Percentiles rank a stretch among this genome's conserved stretches.
phyloP scores from a whole-genome alignment of 2,113 vertebrate genomes.

The Pelvicachromis taeniatus region DNA sequence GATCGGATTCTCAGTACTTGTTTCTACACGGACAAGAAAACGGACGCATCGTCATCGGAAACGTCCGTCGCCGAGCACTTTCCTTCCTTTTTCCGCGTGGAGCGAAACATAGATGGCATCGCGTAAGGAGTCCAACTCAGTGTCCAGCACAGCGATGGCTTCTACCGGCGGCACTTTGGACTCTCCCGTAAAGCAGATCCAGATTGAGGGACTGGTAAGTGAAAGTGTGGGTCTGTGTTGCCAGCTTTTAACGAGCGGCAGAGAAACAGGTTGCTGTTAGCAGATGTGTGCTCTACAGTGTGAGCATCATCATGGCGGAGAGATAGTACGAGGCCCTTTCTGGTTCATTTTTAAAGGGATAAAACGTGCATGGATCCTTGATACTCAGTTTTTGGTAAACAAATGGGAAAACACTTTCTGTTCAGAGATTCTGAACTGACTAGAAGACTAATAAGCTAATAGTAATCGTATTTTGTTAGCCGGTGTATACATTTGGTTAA shows the following conservation, averaged over 20 bases:
- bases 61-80: constrained; percentile 12
- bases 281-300: constrained; percentile 1
- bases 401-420: rapidly evolving
- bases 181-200: constrained; percentile 70
- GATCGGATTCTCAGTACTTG: not conserved
- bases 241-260: not conserved
- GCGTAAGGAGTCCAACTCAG: constrained; percentile 33
- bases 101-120: constrained; percentile 25
- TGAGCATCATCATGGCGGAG: constrained; percentile 50
- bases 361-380: not conserved
- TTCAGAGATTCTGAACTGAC: not conserved
- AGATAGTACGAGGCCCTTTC: not conserved
- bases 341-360: not conserved
- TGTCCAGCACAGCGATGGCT: not conserved
- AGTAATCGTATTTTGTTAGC: not conserved
- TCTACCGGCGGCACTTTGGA: constrained; percentile 54
- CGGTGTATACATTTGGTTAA: not conserved
- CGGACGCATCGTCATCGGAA: constrained; percentile 27
- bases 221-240: not conserved
- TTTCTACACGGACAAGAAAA: constrained; percentile 43
- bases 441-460: not conserved
- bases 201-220: constrained; percentile 73
- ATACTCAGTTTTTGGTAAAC: not conserved
- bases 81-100: constrained; percentile 49
- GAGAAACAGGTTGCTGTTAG: not conserved